Evolutionary conservation across 2,888 invertebrate genomes (phyloP).

Genomic region (Microchrysa polita): DNA sequence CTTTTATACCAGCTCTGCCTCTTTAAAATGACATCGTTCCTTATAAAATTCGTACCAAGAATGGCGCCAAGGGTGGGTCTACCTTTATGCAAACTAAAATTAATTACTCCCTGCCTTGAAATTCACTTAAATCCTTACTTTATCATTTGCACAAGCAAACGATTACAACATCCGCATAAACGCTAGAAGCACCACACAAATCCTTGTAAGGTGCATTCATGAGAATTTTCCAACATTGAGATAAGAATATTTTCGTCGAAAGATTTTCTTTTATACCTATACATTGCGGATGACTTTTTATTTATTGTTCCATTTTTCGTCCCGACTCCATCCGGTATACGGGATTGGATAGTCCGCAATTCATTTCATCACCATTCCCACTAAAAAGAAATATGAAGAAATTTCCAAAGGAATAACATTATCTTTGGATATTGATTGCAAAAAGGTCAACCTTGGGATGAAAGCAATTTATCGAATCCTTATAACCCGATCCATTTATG

Average conservation of each 20-base stretch:
- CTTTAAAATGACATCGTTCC: no score
- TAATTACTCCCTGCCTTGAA: no score
- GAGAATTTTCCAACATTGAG: neutral
- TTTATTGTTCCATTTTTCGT: neutral
- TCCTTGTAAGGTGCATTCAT: neutral
- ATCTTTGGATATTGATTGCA: conserved; percentile 5
- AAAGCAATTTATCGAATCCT: conserved; percentile 24
- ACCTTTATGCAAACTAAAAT: no score
- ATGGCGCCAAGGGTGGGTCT: no score
- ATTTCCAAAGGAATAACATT: neutral
- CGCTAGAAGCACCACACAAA: neutral
- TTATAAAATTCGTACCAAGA: no score
- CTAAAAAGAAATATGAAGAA: conserved; percentile 1
- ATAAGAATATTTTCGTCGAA: neutral
- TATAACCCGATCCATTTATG: conserved; percentile 1
- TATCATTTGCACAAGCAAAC: conserved; percentile 1
- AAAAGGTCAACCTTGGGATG: conserved; percentile 23
- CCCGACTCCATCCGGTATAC: neutral
- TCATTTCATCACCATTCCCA: neutral
- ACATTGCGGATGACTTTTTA: neutral
- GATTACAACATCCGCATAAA: neutral
- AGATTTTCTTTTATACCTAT: no score
- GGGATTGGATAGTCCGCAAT: neutral
- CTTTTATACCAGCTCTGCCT: no score
- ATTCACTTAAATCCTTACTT: neutral